Evolutionary conservation across 2,888 invertebrate species (phyloP).

Genomic region (Mamestra brassicae): DNA sequence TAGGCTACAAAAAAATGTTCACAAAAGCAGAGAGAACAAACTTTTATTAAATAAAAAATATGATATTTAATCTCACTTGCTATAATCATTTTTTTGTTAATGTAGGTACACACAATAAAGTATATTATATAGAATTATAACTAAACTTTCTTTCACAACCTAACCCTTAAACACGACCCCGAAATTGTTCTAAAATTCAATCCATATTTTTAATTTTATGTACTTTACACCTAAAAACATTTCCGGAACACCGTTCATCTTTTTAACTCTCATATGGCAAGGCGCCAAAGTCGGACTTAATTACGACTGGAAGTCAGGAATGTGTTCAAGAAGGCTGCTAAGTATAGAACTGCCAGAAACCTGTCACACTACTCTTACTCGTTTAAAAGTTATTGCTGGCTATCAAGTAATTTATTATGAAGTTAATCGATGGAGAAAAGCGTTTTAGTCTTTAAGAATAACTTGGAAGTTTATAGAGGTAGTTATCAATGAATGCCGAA

Average conservation of each 20-base stretch:
- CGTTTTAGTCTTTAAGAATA: neutral
- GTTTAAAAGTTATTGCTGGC: slow-evolving; percentile 20
- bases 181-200: neutral
- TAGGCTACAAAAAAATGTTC: no score
- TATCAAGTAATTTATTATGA: slow-evolving; percentile 18
- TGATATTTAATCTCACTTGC: no score
- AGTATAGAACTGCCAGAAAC: slow-evolving; percentile 36
- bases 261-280: slow-evolving; percentile 48
- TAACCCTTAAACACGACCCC: neutral
- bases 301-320: slow-evolving; percentile 43
- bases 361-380: slow-evolving; percentile 19
- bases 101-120: no score
- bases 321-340: slow-evolving; percentile 15
- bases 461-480: no score
- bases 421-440: neutral
- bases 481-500: neutral
- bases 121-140: no score
- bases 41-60: no score
- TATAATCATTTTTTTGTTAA: no score
- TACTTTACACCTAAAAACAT: neutral
- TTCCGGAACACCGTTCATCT: slow-evolving; percentile 14
- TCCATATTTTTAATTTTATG: neutral
- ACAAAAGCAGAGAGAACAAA: no score
- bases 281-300: slow-evolving; percentile 54
- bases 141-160: neutral